Base-by-base conservation (phyloP, 2,797 vertebrate genomes). In the Notolepis coatsorum region DNA sequence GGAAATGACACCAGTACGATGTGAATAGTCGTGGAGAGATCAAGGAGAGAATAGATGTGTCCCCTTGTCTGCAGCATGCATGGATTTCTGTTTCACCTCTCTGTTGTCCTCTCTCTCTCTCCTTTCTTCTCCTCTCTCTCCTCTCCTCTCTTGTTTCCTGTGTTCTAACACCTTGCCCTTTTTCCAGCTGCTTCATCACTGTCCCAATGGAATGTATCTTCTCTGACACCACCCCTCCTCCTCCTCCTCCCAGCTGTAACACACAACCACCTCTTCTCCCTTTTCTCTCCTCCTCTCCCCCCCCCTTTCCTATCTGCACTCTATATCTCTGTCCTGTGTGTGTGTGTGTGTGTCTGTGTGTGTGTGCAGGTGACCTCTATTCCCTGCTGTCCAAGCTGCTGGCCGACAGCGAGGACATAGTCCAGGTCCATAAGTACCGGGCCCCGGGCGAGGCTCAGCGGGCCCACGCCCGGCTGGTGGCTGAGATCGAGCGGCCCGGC, bases 351-450 rank as follows among this genome's bases (percentile, higher is more conserved):
- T 80, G 64, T 85, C 59, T 53, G 21, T 73, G 49, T 86, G 87
- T 79, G 70, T 92, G 75, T 89, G 68, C 95, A 98, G 96, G 95
- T 95, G 93, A 94, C 94, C 93, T 98, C 92, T 97, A 94, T 95
- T 96, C 95, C 87, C 94, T 97, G 60, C 92, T 98, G 92, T 97
- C 96, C 92, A 95, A 93, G 92, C 94, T 98, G 67, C 91, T 97
- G 94, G 95, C 93, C 88, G 93, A 96, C 87, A 94, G 91, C 93
- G 89, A 95, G 90, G 92, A 95, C 79, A 61, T 94, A 92, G 93
- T 93, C 79, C 93, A 89, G 85, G 78, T 92, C 75, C 92, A 93
- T 94, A 95, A 94, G 65, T 94, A 94, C 82, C n/a, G n/a, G 92
- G 91, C 18, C 95, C 95, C 70, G 88, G n/a, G 89, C 77, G 77